Evolutionary conservation across 2,797 vertebrate species (phyloP).

Genomic region (Ficedula albicollis): DNA sequence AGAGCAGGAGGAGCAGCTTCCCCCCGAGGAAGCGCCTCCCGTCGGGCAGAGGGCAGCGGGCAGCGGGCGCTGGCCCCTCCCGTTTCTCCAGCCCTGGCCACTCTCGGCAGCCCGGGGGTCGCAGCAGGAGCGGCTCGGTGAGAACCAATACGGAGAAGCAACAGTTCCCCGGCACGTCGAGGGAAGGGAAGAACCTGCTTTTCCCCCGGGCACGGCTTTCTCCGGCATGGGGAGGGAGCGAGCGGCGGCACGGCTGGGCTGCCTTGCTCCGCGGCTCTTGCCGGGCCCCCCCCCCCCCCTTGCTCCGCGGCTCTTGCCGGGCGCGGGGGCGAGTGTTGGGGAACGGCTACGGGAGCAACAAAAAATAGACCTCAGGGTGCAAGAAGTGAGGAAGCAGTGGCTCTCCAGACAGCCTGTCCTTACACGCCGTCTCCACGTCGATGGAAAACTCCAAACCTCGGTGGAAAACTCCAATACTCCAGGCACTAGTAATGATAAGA

Average conservation of each 20-base stretch:
- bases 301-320: background rate
- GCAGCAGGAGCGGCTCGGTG: background rate
- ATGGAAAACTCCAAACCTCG: constrained; percentile 26
- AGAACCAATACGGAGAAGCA: background rate
- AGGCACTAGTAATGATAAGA: background rate
- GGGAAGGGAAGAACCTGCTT: background rate
- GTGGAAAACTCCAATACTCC: constrained; percentile 28
- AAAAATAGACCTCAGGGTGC: background rate
- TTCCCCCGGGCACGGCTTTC: background rate
- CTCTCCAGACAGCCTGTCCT: background rate
- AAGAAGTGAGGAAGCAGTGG: background rate
- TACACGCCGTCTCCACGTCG: background rate
- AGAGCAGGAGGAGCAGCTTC: background rate
- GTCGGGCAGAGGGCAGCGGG: background rate
- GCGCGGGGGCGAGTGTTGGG: background rate
- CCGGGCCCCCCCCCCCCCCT: too few relatives aligned
- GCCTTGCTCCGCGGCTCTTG: background rate
- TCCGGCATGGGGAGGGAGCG: background rate
- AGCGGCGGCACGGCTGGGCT: background rate
- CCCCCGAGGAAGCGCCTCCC: background rate
- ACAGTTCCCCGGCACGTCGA: background rate
- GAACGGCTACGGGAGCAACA: background rate
- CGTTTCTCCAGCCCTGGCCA: background rate
- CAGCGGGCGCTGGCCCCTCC: background rate
- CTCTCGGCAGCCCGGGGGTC: background rate